Conservation (phyloP, 2,797 vertebrate species). For the Syndactyla subalaris region DNA sequence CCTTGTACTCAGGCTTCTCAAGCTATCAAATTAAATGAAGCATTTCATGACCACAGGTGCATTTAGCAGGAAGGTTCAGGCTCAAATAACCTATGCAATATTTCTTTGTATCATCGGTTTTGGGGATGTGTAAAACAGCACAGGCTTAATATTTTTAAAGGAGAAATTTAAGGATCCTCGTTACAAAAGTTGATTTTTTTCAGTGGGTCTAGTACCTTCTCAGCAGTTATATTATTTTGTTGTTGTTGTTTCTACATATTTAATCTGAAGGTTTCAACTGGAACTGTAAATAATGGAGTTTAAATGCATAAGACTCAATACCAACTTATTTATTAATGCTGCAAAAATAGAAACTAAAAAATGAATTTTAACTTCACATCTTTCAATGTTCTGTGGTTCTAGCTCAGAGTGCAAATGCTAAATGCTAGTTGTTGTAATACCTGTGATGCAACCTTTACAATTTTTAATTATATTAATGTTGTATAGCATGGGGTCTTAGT, state of each 20-base stretch:
- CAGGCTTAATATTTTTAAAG: neutral
- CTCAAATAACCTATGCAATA: neutral
- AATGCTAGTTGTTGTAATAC: neutral
- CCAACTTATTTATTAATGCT: neutral
- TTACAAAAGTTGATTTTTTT: neutral
- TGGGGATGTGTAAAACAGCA: neutral
- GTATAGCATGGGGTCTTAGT: rapidly evolving
- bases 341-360: neutral
- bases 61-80: neutral
- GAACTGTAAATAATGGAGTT: neutral
- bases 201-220: neutral
- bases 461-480: neutral
- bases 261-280: neutral
- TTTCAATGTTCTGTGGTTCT: neutral
- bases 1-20: neutral
- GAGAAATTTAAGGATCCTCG: neutral
- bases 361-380: neutral
- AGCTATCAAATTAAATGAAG: neutral
- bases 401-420: neutral
- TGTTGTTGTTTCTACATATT: neutral
- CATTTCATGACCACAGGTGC: neutral
- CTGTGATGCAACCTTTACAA: neutral
- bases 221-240: neutral
- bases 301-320: neutral
- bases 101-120: neutral